Conservation (phyloP, 2,113 vertebrate species). For the Calidris pygmaea region DNA sequence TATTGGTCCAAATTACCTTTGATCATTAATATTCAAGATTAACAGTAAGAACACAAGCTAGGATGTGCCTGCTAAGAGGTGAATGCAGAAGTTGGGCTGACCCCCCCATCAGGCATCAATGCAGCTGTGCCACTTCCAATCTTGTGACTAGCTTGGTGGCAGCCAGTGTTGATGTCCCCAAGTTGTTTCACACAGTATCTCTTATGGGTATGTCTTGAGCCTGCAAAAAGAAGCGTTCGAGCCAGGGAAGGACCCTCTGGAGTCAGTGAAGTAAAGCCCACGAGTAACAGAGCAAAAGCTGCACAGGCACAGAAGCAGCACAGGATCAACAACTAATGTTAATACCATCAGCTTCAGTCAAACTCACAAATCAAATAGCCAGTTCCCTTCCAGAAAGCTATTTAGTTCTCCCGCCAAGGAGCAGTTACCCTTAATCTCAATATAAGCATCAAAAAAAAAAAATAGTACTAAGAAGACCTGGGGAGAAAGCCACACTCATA, state of each 20-base stretch:
- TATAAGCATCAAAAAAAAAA: neutral
- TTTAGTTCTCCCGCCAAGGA: neutral
- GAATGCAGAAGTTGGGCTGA: neutral
- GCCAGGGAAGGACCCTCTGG: neutral
- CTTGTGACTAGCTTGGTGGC: neutral
- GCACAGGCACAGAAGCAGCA: neutral
- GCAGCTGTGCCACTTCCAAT: neutral
- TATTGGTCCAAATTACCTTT: neutral
- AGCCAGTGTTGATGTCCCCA: neutral
- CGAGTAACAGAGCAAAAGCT: neutral
- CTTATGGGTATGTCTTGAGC: rapidly evolving
- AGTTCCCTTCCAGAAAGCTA: neutral
- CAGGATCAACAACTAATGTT: too few species aligned
- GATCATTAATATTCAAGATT: neutral
- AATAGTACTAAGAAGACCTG: too few species aligned
- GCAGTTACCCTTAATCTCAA: neutral
- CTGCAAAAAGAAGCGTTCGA: neutral
- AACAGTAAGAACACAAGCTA: neutral
- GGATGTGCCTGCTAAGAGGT: neutral
- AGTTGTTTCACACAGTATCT: too few species aligned
- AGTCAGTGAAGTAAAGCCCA: neutral
- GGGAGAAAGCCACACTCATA: neutral
- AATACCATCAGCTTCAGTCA: neutral
- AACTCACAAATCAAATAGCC: neutral
- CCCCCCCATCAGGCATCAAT: neutral